phyloP scores from a whole-genome alignment of 2,797 vertebrate genomes.

The Molossus alvarezi region DNA sequence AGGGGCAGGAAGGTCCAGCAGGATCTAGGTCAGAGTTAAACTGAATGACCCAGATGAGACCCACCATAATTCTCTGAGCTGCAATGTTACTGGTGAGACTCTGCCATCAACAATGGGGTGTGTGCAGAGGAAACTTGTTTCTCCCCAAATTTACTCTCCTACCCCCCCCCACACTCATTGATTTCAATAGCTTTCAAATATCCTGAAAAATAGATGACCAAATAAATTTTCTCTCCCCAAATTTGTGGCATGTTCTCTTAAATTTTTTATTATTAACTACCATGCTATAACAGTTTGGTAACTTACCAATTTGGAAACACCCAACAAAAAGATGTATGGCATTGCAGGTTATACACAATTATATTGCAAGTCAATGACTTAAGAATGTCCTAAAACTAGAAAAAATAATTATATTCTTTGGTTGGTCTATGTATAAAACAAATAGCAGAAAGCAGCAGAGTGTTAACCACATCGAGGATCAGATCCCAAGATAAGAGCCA shows the following conservation, averaged over 20 bases:
- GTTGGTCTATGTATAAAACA: conserved; percentile 1
- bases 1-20: neutral
- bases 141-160: neutral
- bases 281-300: conserved; percentile 23
- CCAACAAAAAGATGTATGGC: conserved; percentile 30
- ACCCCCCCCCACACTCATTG: neutral
- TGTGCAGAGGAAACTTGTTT: neutral
- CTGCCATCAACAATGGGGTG: neutral
- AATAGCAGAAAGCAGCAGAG: neutral
- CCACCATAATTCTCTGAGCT: neutral
- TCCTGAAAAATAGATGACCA: neutral
- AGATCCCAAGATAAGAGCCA: neutral
- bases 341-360: conserved; percentile 24
- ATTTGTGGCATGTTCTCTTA: conserved; percentile 20
- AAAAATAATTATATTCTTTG: neutral
- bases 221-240: neutral
- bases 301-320: conserved; percentile 9
- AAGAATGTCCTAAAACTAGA: conserved; percentile 40
- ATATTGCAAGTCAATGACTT: neutral
- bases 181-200: conserved; percentile 48
- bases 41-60: neutral
- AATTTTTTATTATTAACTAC: conserved; percentile 10
- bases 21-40: neutral
- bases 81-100: neutral
- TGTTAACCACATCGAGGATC: neutral